Evolutionary conservation across 2,888 invertebrate species (phyloP).

Genomic region (Drosophila nigricruria): DNA sequence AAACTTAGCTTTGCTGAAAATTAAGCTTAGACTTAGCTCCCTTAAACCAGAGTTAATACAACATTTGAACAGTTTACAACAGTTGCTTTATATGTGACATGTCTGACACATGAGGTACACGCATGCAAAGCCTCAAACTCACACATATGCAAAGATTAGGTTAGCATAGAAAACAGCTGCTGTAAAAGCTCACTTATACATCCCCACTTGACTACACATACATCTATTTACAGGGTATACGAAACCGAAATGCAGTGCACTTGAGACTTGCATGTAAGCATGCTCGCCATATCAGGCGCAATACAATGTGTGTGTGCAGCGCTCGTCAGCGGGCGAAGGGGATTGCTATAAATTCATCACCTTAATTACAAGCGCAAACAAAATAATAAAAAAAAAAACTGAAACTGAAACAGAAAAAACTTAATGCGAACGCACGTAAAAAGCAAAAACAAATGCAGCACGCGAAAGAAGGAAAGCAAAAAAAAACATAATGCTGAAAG

Average conservation of each 20-base stretch:
- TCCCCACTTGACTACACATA: neutral
- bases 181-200: neutral
- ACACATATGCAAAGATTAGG: neutral
- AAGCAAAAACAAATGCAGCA: conserved; percentile 19
- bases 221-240: conserved; percentile 25
- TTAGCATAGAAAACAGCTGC: too few species aligned
- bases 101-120: neutral
- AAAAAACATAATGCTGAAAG: conserved; percentile 56
- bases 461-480: conserved; percentile 20
- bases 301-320: conserved; percentile 19
- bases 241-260: conserved; percentile 49
- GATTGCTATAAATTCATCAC: conserved; percentile 72
- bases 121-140: neutral
- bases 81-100: too few species aligned
- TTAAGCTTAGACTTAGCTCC: neutral
- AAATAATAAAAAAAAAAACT: conserved; percentile 25
- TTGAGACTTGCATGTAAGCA: conserved; percentile 43
- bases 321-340: conserved; percentile 11
- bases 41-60: neutral
- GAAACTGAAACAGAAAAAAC: conserved; percentile 13
- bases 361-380: conserved; percentile 72
- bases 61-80: neutral
- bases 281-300: conserved; percentile 42
- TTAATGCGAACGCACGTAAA: conserved; percentile 42
- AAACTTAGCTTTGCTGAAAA: neutral